These are phyloP conservation scores for Eremophila alpestris DNA, from an alignment of 2,797 vertebrate genomes.

Conservation along the genomic window DNA sequence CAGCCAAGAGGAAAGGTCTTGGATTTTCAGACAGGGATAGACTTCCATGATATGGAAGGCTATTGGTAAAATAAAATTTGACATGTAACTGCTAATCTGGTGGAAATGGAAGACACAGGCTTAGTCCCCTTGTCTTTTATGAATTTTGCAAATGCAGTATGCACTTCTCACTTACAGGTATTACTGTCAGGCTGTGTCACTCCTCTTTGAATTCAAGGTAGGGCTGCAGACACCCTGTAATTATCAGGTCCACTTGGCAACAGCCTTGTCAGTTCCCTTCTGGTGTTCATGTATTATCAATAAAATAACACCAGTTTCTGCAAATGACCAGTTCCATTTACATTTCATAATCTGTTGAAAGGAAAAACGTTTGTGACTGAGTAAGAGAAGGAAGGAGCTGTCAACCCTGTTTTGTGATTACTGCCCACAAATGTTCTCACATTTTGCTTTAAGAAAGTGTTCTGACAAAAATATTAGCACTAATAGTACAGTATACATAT, in stretches of 20 bases:
- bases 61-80: neutral
- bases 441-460: conserved; percentile 73
- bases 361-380: conserved; percentile 61
- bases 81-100: neutral
- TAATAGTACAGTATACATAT: conserved; percentile 79
- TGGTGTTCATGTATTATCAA: neutral
- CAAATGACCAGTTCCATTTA: conserved; percentile 71
- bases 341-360: conserved; percentile 62
- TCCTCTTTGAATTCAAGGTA: neutral
- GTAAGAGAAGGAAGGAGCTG: conserved; percentile 68
- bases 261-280: neutral
- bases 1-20: neutral
- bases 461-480: conserved; percentile 79
- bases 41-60: neutral
- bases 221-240: neutral
- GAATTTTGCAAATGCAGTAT: neutral
- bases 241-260: neutral
- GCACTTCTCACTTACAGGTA: fast-evolving
- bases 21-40: neutral
- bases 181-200: neutral
- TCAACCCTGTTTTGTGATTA: conserved; percentile 72
- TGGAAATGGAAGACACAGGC: neutral
- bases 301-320: conserved; percentile 31
- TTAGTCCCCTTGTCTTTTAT: neutral
- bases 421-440: conserved; percentile 79